phyloP scores from a whole-genome alignment of 2,113 vertebrate genomes.

The Delphinapterus leucas region DNA sequence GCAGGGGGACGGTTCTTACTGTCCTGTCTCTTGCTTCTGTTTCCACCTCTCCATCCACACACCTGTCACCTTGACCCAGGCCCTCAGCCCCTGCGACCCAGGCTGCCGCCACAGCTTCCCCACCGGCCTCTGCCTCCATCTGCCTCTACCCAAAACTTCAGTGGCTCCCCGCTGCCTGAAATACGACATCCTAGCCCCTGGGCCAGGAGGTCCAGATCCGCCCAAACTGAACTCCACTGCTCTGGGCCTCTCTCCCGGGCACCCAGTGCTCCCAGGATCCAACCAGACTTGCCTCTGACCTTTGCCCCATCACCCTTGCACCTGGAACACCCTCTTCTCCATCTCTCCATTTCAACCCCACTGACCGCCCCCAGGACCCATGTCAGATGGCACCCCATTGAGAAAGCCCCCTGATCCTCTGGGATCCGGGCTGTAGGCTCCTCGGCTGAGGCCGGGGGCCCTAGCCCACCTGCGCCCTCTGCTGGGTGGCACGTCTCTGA shows the following conservation, averaged over 20 bases:
- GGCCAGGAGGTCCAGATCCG: background rate
- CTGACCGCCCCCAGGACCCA: background rate
- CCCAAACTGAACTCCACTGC: background rate
- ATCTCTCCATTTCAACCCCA: background rate
- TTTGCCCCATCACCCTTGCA: background rate
- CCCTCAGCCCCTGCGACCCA: background rate
- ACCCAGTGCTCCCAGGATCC: background rate
- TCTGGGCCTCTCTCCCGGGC: background rate
- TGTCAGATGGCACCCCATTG: background rate
- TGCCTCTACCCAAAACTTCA: background rate
- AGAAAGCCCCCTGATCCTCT: background rate
- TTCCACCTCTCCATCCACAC: background rate
- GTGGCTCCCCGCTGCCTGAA: background rate
- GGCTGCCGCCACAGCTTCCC: background rate
- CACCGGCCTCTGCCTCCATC: background rate
- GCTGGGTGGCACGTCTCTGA: rapidly evolving
- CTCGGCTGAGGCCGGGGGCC: background rate
- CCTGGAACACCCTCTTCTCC: background rate
- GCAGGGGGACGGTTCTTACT: rapidly evolving
- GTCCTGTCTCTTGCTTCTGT: background rate
- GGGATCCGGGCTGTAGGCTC: background rate
- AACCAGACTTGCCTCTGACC: background rate
- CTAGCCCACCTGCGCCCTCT: background rate
- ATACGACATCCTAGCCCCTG: background rate
- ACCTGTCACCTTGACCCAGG: background rate